Evolutionary conservation across 1,140 invertebrate genomes (phyloP).

Genomic region (Araneus ventricosus): DNA sequence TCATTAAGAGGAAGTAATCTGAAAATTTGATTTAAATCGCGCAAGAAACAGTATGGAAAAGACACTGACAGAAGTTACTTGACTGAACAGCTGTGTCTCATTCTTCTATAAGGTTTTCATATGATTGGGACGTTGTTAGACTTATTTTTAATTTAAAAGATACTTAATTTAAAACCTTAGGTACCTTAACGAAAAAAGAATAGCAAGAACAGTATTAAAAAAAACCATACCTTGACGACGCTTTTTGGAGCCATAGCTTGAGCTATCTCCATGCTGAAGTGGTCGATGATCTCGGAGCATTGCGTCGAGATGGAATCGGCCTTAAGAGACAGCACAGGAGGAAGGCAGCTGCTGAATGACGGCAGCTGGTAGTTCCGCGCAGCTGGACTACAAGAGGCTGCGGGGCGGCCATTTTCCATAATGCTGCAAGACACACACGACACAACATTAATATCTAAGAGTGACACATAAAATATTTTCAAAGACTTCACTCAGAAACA

Average conservation of each 20-base stretch:
- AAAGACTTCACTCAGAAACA: too few species aligned
- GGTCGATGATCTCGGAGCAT: slow-evolving; percentile 68
- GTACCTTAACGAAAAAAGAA: too few species aligned
- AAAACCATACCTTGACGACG: slow-evolving; percentile 51
- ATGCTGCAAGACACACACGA: slow-evolving; percentile 16
- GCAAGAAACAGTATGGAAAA: too few species aligned
- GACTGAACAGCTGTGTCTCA: too few species aligned
- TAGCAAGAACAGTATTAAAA: neutral
- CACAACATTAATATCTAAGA: neutral
- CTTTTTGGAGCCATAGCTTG: slow-evolving; percentile 63
- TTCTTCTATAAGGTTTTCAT: too few species aligned
- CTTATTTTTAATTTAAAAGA: too few species aligned
- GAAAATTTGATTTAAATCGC: too few species aligned
- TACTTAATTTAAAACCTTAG: too few species aligned
- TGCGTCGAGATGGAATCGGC: slow-evolving; percentile 65
- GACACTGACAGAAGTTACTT: too few species aligned
- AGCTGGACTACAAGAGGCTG: neutral
- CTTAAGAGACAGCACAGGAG: slow-evolving; percentile 37
- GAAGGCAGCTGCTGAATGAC: slow-evolving; percentile 32
- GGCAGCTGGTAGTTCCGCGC: slow-evolving; percentile 30
- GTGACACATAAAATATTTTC: too few species aligned
- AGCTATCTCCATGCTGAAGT: slow-evolving; percentile 74
- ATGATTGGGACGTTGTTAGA: too few species aligned
- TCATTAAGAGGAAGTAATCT: too few species aligned
- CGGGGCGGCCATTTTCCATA: slow-evolving; percentile 71